Percentiles rank a stretch among this genome's conserved stretches.
phyloP scores from a whole-genome alignment of 1,140 invertebrate species.

The Anastrepha obliqua region DNA sequence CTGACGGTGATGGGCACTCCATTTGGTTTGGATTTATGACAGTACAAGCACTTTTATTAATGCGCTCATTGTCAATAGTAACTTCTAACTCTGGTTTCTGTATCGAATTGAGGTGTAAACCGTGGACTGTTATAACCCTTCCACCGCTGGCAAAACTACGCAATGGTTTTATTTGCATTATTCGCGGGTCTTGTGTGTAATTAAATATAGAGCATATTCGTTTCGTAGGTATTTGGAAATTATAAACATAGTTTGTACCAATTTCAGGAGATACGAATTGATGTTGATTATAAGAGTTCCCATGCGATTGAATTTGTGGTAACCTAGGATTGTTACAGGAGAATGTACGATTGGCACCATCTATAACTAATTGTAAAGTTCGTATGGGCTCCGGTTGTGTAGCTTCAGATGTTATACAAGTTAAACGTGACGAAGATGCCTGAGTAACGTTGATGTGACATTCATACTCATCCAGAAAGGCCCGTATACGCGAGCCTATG shows the following conservation, averaged over 20 bases:
- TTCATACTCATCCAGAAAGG: constrained; percentile 90
- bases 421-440: constrained; percentile 90
- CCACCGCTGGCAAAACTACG: constrained; percentile 94
- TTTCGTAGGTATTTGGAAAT: constrained; percentile 58
- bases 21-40: constrained; percentile 93
- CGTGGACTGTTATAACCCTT: constrained; percentile 93
- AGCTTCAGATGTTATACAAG: constrained; percentile 88
- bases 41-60: constrained; percentile 89
- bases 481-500: constrained; percentile 92
- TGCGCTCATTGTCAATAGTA: constrained; percentile 75
- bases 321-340: constrained; percentile 67
- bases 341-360: constrained; percentile 86
- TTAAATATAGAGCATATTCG: constrained; percentile 80
- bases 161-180: constrained; percentile 93
- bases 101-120: constrained; percentile 92
- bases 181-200: constrained; percentile 94
- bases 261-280: constrained; percentile 23
- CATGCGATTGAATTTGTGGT: constrained; percentile 12
- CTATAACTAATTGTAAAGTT: constrained; percentile 85
- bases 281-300: constrained; percentile 1
- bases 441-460: constrained; percentile 92
- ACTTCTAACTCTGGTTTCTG: constrained; percentile 91
- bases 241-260: constrained; percentile 52
- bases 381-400: constrained; percentile 75
- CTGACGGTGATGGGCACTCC: constrained; percentile 94